Evolutionary conservation across 2,888 invertebrate species (phyloP), one percentile per base, ranked within the genome.

Genomic region (Biston betularia): DNA sequence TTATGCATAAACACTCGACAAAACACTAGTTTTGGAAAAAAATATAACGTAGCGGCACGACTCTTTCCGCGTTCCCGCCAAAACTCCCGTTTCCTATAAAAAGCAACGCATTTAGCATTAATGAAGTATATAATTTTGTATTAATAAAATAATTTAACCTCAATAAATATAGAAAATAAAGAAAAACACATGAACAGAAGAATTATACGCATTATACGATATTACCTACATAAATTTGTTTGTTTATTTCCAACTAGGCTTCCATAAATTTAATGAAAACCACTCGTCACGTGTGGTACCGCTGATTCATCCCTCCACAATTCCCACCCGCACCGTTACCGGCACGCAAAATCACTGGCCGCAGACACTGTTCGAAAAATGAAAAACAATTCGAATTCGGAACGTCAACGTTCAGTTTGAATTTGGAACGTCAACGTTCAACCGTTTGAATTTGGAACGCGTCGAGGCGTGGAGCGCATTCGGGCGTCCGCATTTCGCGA

Each of bases 301-400:
- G 60, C 66, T 59, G 53, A 68, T 65, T 64, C 63, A 66, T 33
- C 53, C 63, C 45, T 50, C 11, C 52, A 44, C 55, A 40, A 50
- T 61, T 52, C 45, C 24, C 56, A 45, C 53, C 24, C 60, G 48
- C 67, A 71, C 65, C 64, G 64, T 75, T 78, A 80, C 79, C 79
- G 75, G 76, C 80, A 84, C 75, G 76, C 73, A 74, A 82, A 89
- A 89, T 84, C 88, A 84, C 87, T 86, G 88, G 82, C 83, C 84
- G 77, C 83, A 84, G 82, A 87, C 82, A 82, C 79, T 84, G 84
- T 80, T 85, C 77, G 82, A 89, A 92, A 92, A 92, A 89, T 86
- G 84, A 89, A 90, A 90, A 91, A 90, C 89, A 91, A 89, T 92
- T 90, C 86, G 86, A 91, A 90, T 89, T 91, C 84, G 85, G 88